These are phyloP conservation scores for Tiphia femorata DNA, from an alignment of 2,888 invertebrate genomes.

Conservation along the genomic window DNA sequence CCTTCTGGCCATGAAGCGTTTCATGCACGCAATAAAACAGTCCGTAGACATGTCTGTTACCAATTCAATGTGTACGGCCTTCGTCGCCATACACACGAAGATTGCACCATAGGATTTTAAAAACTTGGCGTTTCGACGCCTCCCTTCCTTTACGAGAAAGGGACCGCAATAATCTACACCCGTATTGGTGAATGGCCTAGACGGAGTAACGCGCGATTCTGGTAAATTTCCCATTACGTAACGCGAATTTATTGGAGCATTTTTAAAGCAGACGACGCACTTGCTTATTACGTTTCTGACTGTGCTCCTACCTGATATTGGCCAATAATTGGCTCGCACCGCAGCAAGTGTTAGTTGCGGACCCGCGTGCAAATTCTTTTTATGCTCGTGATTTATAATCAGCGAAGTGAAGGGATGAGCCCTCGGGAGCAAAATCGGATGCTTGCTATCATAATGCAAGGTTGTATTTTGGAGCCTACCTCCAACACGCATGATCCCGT, in stretches of 20 bases:
- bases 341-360: not conserved
- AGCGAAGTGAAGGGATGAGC: not conserved
- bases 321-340: not conserved
- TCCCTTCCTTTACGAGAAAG: not conserved
- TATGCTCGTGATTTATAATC: not conserved
- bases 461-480: not conserved
- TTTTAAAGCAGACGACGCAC: not conserved
- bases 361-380: not conserved
- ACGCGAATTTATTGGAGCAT: not conserved
- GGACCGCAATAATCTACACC: not conserved
- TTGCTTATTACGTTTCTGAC: not conserved
- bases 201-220: not conserved
- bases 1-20: not conserved
- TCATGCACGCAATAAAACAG: not conserved
- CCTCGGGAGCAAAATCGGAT: not conserved
- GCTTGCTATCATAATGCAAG: not conserved
- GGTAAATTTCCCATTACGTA: not conserved
- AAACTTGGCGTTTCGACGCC: not conserved
- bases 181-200: not conserved
- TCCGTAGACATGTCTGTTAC: not conserved
- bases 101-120: not conserved
- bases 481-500: not conserved
- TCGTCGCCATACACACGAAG: not conserved
- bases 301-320: not conserved
- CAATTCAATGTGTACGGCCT: not conserved